Evolutionary conservation across 2,888 invertebrate species (phyloP), one percentile per base, ranked within the genome.

Genomic region (Limnephilus marmoratus): DNA sequence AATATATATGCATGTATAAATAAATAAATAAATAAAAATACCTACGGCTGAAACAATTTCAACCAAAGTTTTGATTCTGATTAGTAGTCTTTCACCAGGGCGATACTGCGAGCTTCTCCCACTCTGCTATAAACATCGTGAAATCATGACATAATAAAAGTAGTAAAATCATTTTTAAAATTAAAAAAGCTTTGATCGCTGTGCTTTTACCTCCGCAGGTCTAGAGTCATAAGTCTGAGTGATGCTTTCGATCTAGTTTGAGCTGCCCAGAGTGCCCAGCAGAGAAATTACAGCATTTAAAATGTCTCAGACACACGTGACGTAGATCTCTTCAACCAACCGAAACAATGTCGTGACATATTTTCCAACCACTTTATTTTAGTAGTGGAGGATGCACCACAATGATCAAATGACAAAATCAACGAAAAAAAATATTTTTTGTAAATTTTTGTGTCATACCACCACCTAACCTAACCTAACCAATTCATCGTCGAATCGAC

Each of bases 311-410:
- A 41, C 83, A 83, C 37, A 83, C 83, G 83, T 83, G 83, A 83
- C 83, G 83, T 24, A 83, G 83, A 83, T 83, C 83, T 37, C 24
- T 83, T 83, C 37, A 45, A 68, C 68, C 68, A 68, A 29, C 29
- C 86, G 86, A 86, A 49, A 86, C 86, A 86, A 86, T 86, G 45
- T 86, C 86, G 86, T 86, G 86, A 86, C 86, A 86, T 86, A 86
- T 86, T 86, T 86, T 15, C 11, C 37, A 85, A 53, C 68, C 24
- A 68, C 9, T 7, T 68, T 68, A 68, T 24, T n/a, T 24, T 68
- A 68, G n/a, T 24, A 24, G 68, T 68, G 11, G n/a, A 68, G 24
- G 68, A n/a, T 68, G 68, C 68, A 68, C 9, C 2, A 68, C 68
- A 24, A 68, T 24, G 9, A 68, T 68, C 24, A 68, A 24, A 68